phyloP scores from a whole-genome alignment of 2,113 vertebrate species.

The Gymnorhina tibicen region DNA sequence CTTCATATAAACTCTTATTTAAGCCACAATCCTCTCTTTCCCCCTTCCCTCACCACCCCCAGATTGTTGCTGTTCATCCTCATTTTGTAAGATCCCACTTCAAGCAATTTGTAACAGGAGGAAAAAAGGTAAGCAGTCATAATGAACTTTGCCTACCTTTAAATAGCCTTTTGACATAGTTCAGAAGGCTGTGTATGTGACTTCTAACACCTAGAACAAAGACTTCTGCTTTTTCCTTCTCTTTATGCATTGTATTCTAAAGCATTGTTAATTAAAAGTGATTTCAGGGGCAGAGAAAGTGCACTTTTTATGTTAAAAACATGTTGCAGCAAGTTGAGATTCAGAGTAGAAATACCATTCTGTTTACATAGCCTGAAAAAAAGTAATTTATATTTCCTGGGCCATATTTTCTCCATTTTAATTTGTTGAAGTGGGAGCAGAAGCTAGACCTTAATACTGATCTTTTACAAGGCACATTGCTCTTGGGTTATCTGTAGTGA shows the following conservation, averaged over 20 bases:
- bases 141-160: not conserved
- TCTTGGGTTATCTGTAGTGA: not conserved
- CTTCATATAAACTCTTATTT: not conserved
- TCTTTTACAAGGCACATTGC: not conserved
- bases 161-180: not conserved
- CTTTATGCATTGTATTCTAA: not conserved
- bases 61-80: constrained; percentile 90
- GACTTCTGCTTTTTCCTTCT: not conserved
- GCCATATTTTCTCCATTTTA: not conserved
- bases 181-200: not conserved
- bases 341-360: not conserved
- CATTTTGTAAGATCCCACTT: constrained; percentile 90
- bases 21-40: not conserved
- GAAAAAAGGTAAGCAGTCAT: constrained; percentile 86
- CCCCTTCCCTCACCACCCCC: not conserved
- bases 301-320: not conserved
- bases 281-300: not conserved
- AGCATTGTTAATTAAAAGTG: not conserved
- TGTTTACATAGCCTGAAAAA: not conserved
- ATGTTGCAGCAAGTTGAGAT: not conserved
- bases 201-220: not conserved
- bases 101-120: constrained; percentile 97
- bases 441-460: not conserved
- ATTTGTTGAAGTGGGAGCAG: not conserved
- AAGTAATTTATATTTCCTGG: not conserved